phyloP scores from a whole-genome alignment of 1,140 invertebrate genomes.

The Teleogryllus occipitalis region DNA sequence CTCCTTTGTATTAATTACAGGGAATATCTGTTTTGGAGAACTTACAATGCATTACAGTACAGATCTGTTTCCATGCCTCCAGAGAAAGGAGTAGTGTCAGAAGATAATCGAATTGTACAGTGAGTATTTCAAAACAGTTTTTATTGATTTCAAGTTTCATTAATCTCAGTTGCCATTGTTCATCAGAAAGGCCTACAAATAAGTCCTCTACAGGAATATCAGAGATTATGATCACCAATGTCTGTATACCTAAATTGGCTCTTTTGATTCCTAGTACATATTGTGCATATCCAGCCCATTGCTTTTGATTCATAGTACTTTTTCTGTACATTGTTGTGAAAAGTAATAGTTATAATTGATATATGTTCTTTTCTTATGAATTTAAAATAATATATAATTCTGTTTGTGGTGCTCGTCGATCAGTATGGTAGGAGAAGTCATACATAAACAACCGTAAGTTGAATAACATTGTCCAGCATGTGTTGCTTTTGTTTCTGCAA shows the following conservation, averaged over 20 bases:
- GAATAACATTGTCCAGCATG: constrained; percentile 12
- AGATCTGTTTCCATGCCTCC: constrained; percentile 61
- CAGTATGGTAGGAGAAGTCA: constrained; percentile 59
- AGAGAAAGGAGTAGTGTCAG: constrained; percentile 51
- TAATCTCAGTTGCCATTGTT: background rate
- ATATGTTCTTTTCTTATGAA: constrained; percentile 10
- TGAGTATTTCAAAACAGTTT: constrained; percentile 25
- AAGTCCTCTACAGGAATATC: no score
- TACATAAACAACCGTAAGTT: constrained; percentile 66
- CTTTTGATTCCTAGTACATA: background rate
- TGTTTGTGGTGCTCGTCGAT: constrained; percentile 12
- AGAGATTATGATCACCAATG: no score
- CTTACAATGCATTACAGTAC: constrained; percentile 59
- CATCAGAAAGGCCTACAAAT: no score
- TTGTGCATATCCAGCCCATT: background rate
- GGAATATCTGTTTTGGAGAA: constrained; percentile 75
- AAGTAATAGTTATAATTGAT: background rate
- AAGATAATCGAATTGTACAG: constrained; percentile 42
- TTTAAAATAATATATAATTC: constrained; percentile 30
- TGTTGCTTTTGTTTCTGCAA: background rate
- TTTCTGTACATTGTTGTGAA: constrained; percentile 11
- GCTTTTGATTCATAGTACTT: background rate
- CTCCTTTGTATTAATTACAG: constrained; percentile 34
- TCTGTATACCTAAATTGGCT: background rate
- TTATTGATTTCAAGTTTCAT: background rate